These are phyloP conservation scores for Pelochelys cantorii DNA, from an alignment of 2,797 vertebrate genomes.

Conservation along the genomic window DNA sequence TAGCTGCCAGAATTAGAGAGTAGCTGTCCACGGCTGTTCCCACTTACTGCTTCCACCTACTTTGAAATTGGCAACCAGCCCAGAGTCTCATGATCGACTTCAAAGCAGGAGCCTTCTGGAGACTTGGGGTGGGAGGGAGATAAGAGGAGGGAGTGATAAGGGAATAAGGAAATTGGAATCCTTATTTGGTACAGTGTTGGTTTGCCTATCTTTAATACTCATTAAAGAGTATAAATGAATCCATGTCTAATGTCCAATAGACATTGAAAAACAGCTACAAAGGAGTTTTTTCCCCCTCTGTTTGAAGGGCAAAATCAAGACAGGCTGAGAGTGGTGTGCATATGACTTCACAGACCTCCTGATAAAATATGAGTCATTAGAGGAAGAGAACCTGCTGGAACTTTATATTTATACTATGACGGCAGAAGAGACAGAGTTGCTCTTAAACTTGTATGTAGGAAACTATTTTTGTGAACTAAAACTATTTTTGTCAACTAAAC, in stretches of 20 bases:
- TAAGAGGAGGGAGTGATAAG: neutral
- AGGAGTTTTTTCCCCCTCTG: too few species aligned
- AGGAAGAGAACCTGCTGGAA: neutral
- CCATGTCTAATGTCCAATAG: neutral
- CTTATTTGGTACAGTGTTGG: neutral
- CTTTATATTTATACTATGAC: neutral
- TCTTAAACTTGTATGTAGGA: neutral
- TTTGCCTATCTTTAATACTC: neutral
- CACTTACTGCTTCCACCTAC: neutral
- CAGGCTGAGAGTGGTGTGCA: neutral
- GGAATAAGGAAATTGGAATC: neutral
- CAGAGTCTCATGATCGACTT: neutral
- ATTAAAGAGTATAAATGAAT: too few species aligned
- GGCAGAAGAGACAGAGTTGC: neutral
- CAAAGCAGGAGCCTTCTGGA: neutral
- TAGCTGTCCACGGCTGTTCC: neutral
- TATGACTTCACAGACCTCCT: neutral
- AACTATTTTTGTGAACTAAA: neutral
- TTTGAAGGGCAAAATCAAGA: neutral
- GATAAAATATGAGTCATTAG: neutral
- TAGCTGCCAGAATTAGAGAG: slow-evolving; percentile 1
- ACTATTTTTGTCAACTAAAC: neutral
- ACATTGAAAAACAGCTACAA: neutral
- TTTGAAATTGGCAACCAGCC: neutral
- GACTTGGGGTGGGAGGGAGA: neutral